Conservation (phyloP, 2,113 vertebrate genomes). For the Elephas maximus region DNA sequence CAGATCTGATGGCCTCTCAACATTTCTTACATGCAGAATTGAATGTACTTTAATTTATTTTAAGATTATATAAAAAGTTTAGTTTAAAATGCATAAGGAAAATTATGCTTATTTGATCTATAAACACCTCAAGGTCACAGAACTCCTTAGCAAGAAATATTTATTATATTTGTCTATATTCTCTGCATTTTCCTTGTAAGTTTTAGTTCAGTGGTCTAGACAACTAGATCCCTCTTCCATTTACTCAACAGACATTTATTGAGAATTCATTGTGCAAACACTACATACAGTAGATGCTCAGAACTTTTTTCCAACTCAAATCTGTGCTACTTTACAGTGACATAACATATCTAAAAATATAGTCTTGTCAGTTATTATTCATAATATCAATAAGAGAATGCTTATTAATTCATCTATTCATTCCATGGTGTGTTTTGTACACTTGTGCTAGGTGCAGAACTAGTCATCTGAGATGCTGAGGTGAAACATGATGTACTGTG, state of each 20-base stretch:
- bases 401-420: background rate
- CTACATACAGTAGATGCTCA: background rate
- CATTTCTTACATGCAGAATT: background rate
- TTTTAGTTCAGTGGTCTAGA: background rate
- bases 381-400: background rate
- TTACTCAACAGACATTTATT: background rate
- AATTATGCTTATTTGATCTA: background rate
- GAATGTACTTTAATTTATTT: background rate
- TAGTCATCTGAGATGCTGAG: background rate
- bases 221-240: background rate
- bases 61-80: background rate
- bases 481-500: background rate
- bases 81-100: background rate
- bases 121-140: background rate
- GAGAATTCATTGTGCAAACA: background rate
- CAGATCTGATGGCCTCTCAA: background rate
- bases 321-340: background rate
- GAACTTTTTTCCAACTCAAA: background rate
- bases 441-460: background rate
- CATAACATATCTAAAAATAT: background rate
- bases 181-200: background rate
- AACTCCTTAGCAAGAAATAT: background rate
- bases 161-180: background rate
- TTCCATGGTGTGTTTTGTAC: background rate
- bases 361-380: background rate